Conservation (phyloP, 1,140 invertebrate species). For the Watersipora subatra region DNA sequence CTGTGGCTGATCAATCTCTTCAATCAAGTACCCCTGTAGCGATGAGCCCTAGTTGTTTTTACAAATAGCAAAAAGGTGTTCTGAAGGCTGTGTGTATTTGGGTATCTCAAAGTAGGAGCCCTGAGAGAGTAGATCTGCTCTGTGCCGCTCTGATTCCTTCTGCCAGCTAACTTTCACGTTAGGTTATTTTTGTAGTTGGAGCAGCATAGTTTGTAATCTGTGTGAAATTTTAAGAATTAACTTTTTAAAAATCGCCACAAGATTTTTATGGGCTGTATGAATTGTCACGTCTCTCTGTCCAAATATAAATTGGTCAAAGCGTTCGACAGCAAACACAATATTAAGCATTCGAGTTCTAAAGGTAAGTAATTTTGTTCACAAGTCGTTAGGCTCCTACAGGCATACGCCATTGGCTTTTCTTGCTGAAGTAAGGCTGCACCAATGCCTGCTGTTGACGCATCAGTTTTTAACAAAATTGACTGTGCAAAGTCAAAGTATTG, state of each 20-base stretch:
- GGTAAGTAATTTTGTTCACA: conserved; percentile 6
- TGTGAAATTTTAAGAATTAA: conserved; percentile 11
- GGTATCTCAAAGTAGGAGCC: conserved; percentile 5
- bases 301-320: conserved; percentile 42
- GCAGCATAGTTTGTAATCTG: conserved; percentile 30
- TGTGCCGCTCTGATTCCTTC: conserved; percentile 31
- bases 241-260: conserved; percentile 31
- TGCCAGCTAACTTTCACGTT: conserved; percentile 33
- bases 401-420: conserved; percentile 15
- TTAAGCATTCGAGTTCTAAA: not conserved
- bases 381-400: conserved; percentile 9
- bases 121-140: conserved; percentile 21
- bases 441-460: conserved; percentile 9
- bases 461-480: not conserved
- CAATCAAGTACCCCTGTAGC: not conserved
- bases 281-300: conserved; percentile 21
- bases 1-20: not conserved
- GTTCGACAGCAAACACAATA: conserved; percentile 41
- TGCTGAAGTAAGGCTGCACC: conserved; percentile 12
- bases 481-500: not conserved
- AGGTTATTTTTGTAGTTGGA: conserved; percentile 32
- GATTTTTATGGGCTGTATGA: conserved; percentile 27
- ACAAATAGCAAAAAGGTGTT: not conserved
- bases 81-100: not conserved
- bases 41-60: not conserved